Evolutionary conservation across 1,140 invertebrate species (phyloP), one percentile per base, ranked within the genome.

Genomic region (Magallana ariakensis): DNA sequence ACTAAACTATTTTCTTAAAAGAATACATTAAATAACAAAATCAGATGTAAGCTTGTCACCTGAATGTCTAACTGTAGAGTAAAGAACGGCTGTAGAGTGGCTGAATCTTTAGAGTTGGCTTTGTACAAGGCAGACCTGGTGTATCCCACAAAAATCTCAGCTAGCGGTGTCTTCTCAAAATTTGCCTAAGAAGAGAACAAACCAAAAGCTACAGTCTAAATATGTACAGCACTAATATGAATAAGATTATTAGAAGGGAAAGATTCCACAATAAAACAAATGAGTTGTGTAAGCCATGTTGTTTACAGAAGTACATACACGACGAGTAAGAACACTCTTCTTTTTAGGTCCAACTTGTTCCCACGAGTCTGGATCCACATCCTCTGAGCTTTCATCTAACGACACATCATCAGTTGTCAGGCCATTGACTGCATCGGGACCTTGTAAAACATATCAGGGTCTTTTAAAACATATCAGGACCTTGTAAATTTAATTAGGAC

Each of bases 1-100:
- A 46, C 2, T 46, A 46, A 46, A 46, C 33, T 46, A 46, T 46
- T 46, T 46, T 46, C 33, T 4, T 46, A 46, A 46, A 46, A 46
- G 33, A 5, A 46, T 2, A 46, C 33, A 46, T 3, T 46, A 46
- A 46, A 46, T 46, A 46, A 46, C 33, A 46, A 46, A 46, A 46
- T 46, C 33, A 46, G 33, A 46, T 1, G 33, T 2, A 46, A 46
- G 2, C 33, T 46, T 46, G n/a, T 19, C 94, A 98, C 98, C 96
- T 99, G 98, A 91, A 99, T 98, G 92, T 99, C 98, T 57, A 99
- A 95, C 93, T 98, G 98, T 15, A 99, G 95, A 4, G 98, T 98
- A 93, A 98, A 98, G 95, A 99, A 99, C 5, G 98, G 98, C 94
- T 99, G 97, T 86, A 98, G 96, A 66, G 95, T 96, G 15, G 95